These are phyloP conservation scores for Pyrrhia umbra DNA, from an alignment of 2,888 invertebrate genomes.

Conservation along the genomic window DNA sequence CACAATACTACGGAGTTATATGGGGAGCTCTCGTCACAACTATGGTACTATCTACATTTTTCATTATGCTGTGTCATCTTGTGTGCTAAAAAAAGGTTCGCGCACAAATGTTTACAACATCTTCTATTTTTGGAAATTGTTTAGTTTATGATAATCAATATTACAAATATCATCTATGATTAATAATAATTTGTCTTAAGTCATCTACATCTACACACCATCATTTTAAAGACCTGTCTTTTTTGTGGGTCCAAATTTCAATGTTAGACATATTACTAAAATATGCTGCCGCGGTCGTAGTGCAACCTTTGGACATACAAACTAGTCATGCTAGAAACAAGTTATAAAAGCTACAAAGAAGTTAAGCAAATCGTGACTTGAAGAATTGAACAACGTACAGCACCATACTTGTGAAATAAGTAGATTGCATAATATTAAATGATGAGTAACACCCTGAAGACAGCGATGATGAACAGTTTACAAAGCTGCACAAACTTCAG, in stretches of 20 bases:
- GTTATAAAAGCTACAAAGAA: neutral
- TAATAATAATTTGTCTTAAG: neutral
- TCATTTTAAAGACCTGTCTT: neutral
- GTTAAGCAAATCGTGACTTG: neutral
- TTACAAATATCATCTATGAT: no score
- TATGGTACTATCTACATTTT: slow-evolving; percentile 32
- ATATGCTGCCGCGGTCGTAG: neutral
- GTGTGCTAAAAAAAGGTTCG: neutral
- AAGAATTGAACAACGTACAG: neutral
- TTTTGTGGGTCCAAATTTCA: neutral
- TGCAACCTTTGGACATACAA: neutral
- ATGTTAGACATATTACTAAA: no score
- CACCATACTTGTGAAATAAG: slow-evolving; percentile 3
- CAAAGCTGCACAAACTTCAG: slow-evolving; percentile 53
- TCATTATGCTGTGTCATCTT: slow-evolving; percentile 31
- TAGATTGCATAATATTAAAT: slow-evolving; percentile 5
- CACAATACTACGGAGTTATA: slow-evolving; percentile 46
- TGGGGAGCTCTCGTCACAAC: slow-evolving; percentile 19
- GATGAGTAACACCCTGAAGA: slow-evolving; percentile 32
- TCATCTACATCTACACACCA: neutral
- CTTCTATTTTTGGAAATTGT: neutral
- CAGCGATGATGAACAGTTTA: slow-evolving; percentile 35
- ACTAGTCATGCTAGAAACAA: neutral
- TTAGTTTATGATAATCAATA: no score
- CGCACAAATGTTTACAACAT: neutral